These are phyloP conservation scores for Zoanthus sansibaricus DNA, from an alignment of 92 coral and sea anemone genomes.

Conservation along the genomic window DNA sequence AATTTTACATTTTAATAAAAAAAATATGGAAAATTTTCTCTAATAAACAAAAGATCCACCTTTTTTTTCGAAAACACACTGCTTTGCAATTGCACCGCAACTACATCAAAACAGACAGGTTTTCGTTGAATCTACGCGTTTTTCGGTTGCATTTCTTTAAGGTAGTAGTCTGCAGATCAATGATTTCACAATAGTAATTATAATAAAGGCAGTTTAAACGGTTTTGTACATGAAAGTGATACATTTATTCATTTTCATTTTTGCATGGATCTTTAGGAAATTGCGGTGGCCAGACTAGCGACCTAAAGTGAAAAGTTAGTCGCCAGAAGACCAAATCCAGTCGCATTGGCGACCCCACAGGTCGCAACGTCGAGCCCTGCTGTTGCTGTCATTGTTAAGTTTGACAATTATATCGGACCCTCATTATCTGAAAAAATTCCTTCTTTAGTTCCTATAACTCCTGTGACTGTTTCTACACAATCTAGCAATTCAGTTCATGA, in stretches of 20 bases:
- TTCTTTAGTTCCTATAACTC: background rate
- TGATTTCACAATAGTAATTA: slow-evolving; percentile 51
- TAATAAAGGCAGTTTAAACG: slow-evolving; percentile 39
- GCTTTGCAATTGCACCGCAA: slow-evolving; percentile 5
- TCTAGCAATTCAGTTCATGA: slow-evolving; percentile 1
- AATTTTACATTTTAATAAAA: no score
- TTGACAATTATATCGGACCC: background rate
- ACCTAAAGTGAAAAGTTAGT: slow-evolving; percentile 53
- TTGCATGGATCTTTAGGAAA: slow-evolving; percentile 59
- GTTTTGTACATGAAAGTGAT: slow-evolving; percentile 52
- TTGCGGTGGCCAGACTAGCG: slow-evolving; percentile 49
- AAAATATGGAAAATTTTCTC: background rate
- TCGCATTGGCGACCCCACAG: slow-evolving; percentile 33
- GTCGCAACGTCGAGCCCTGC: slow-evolving; percentile 40
- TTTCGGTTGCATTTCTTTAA: slow-evolving; percentile 29
- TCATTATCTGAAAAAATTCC: background rate
- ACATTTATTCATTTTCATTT: slow-evolving; percentile 27
- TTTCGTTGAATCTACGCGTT: slow-evolving; percentile 33
- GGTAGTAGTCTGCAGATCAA: slow-evolving; percentile 32
- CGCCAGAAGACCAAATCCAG: slow-evolving; percentile 15
- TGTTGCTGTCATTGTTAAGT: background rate
- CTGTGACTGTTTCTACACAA: background rate
- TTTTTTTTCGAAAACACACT: background rate
- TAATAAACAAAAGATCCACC: background rate
- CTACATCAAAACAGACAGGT: background rate